Base-by-base conservation (phyloP, 2,797 vertebrate species). In the Falco columbarius region DNA sequence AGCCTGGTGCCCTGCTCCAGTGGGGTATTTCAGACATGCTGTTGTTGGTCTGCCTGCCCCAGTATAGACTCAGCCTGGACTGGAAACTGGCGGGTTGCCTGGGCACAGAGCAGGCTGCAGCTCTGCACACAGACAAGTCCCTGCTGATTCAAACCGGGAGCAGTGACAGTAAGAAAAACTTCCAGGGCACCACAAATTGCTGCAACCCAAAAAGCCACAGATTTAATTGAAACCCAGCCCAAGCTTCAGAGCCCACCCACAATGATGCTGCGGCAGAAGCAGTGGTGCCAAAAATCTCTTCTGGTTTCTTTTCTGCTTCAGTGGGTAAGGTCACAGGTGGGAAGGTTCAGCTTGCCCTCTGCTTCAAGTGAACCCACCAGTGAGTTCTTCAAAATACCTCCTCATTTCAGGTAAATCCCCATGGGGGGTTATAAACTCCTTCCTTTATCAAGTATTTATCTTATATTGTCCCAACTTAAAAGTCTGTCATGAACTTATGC, bases 41-140 rank as follows among this genome's bases (percentile, higher is more conserved):
- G n/a, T 29, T 34, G 22, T 54, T 54, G 71, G 21, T 65, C 58
- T 18, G 56, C 21, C 44, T 59, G 56, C 59, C 10, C 44, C 58
- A 58, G 26, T 0, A 0, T 2, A 74, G 70, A 49, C 16, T 30
- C 21, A 55, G 62, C 30, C 67, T 23, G 30, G 27, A 51, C 24
- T 56, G 36, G 55, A 32, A 56, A 58, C 20, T 3, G 0, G 3
- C 6, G 20, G 23, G 3, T 3, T 74, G 56, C 12, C 19, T 1
- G 3, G 16, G 49, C 55, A 74, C 49, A 44, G 55, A 68, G 47
- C 22, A 40, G 54, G 46, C 22, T 73, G 34, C 0, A 0, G 30
- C 46, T 61, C 67, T 23, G 22, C 30, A 85, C 34, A 30, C 21
- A 84, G 46, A 46, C 0, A 3, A 74, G 61, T 61, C 13, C 13